Percentiles rank a stretch among this genome's conserved stretches.
phyloP scores from a whole-genome alignment of 2,797 vertebrate genomes.

The Gephyroberyx darwinii region DNA sequence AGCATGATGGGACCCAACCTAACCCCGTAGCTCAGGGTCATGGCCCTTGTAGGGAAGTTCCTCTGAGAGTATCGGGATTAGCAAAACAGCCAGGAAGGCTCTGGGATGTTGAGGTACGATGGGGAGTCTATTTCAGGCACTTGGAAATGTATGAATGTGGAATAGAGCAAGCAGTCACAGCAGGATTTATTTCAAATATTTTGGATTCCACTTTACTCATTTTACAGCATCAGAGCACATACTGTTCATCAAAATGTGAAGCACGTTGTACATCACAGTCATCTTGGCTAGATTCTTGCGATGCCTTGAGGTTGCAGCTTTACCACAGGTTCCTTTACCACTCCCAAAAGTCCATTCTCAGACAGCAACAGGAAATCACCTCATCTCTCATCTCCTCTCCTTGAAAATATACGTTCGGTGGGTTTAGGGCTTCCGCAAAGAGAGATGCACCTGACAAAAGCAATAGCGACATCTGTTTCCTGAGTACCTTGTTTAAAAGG shows the following conservation, averaged over 20 bases:
- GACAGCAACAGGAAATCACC: slow-evolving; percentile 12
- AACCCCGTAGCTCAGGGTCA: slow-evolving; percentile 29
- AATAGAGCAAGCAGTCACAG: too few species aligned
- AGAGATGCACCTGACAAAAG: slow-evolving; percentile 31
- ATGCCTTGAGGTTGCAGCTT: slow-evolving; percentile 28
- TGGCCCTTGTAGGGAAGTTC: slow-evolving; percentile 27
- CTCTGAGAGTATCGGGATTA: slow-evolving; percentile 36
- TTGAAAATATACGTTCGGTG: slow-evolving; percentile 26
- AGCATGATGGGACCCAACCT: slow-evolving; percentile 9
- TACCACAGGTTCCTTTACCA: background rate
- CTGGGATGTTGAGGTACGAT: background rate
- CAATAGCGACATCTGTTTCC: slow-evolving; percentile 36
- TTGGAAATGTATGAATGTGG: too few species aligned
- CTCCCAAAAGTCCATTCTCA: slow-evolving; percentile 7
- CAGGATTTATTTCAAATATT: background rate
- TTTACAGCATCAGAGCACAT: background rate
- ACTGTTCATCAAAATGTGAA: slow-evolving; percentile 10
- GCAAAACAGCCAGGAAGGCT: slow-evolving; percentile 9
- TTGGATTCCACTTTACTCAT: background rate
- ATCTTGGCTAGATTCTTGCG: slow-evolving; percentile 27
- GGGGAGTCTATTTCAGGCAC: background rate
- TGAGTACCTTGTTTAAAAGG: slow-evolving; percentile 20
- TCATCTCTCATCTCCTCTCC: slow-evolving; percentile 23
- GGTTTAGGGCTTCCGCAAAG: slow-evolving; percentile 1
- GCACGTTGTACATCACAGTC: slow-evolving; percentile 10